Conservation (phyloP, 2,888 invertebrate species). For the Dendrolimus pini region DNA sequence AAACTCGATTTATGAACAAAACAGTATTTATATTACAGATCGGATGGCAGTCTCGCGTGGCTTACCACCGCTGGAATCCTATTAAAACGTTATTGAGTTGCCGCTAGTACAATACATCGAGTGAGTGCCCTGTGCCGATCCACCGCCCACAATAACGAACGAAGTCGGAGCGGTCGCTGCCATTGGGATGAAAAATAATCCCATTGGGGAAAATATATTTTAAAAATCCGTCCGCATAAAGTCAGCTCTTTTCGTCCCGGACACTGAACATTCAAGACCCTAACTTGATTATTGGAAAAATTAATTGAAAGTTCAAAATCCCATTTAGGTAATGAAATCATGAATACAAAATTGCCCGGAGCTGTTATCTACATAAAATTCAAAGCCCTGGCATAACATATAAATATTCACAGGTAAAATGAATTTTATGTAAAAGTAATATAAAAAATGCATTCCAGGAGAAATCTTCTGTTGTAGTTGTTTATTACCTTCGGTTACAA, state of each 20-base stretch:
- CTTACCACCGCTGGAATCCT: conserved; percentile 59
- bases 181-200: conserved; percentile 32
- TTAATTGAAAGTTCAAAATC: not conserved
- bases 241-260: not conserved
- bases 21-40: conserved; percentile 28
- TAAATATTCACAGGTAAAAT: too few species aligned
- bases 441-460: too few species aligned
- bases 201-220: conserved; percentile 25
- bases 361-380: too few species aligned
- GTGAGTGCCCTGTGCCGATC: conserved; percentile 38
- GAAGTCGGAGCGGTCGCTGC: conserved; percentile 21
- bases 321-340: not conserved
- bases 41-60: conserved; percentile 52
- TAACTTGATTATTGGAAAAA: not conserved
- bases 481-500: too few species aligned
- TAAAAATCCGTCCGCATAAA: not conserved
- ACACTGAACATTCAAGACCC: not conserved
- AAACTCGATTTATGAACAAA: conserved; percentile 41
- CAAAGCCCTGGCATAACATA: too few species aligned
- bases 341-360: not conserved
- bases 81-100: conserved; percentile 69
- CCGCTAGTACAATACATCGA: conserved; percentile 42
- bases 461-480: too few species aligned
- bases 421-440: too few species aligned
- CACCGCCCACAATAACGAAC: conserved; percentile 41